Percentiles rank a stretch among this genome's conserved stretches.
These are phyloP conservation scores for Danio choprae DNA, from an alignment of 2,797 vertebrate genomes.

Conservation along the genomic window DNA sequence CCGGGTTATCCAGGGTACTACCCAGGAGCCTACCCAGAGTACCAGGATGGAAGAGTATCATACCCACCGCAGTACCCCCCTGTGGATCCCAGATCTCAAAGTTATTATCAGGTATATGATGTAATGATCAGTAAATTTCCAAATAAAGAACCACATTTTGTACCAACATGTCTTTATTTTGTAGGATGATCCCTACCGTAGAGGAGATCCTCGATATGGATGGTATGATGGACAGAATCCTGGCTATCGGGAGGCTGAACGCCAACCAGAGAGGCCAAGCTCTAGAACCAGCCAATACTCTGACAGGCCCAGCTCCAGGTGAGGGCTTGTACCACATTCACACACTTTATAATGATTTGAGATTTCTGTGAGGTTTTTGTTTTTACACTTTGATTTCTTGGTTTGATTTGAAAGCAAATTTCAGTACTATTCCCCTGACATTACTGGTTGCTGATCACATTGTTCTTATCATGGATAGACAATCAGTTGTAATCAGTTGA, in stretches of 20 bases:
- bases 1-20: slow-evolving; percentile 77
- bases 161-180: slow-evolving; percentile 1
- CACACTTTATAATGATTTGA: neutral
- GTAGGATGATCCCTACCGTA: slow-evolving; percentile 82
- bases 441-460: neutral
- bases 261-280: slow-evolving; percentile 87
- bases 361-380: neutral
- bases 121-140: neutral
- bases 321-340: slow-evolving; percentile 33
- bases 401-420: neutral
- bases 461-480: no score
- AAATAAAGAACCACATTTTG: neutral
- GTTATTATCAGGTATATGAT: slow-evolving; percentile 86
- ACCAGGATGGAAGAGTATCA: slow-evolving; percentile 75
- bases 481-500: no score
- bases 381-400: neutral
- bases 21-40: slow-evolving; percentile 79
- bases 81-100: slow-evolving; percentile 82
- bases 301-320: slow-evolving; percentile 90
- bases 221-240: slow-evolving; percentile 77
- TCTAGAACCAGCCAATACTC: slow-evolving; percentile 95
- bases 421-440: neutral
- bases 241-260: slow-evolving; percentile 82
- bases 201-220: slow-evolving; percentile 84
- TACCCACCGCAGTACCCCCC: slow-evolving; percentile 81